These are phyloP conservation scores for Oscheius sp. DNA, from an alignment of 2,888 invertebrate species.

Conservation along the genomic window DNA sequence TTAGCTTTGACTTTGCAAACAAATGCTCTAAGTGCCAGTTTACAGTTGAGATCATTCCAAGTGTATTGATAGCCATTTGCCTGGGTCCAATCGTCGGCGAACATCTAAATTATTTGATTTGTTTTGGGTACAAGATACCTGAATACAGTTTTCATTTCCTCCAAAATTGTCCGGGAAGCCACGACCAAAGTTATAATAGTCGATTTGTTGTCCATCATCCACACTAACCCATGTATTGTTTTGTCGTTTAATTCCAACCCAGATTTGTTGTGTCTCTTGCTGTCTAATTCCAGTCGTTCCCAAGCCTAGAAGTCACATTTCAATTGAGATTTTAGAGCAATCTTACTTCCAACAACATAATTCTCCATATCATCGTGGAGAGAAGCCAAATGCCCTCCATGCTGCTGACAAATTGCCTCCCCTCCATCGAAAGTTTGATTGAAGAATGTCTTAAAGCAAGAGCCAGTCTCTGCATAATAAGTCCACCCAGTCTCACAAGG, in stretches of 20 bases:
- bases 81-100: not conserved
- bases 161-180: not conserved
- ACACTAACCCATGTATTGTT: not conserved
- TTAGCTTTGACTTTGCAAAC: conserved; percentile 1
- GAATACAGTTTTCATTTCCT: not conserved
- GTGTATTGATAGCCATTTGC: not conserved
- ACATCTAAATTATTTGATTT: not conserved
- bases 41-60: conserved; percentile 1
- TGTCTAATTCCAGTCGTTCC: not conserved
- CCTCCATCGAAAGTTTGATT: not conserved
- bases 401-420: not conserved
- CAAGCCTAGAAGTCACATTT: not conserved
- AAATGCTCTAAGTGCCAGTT: not conserved
- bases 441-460: not conserved
- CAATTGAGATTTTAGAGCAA: not conserved
- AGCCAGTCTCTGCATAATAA: not conserved
- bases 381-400: not conserved
- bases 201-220: not conserved
- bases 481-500: not conserved
- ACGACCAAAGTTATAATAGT: not conserved
- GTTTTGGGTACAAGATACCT: too few relatives aligned
- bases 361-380: not conserved
- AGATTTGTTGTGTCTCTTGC: not conserved
- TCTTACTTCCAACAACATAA: not conserved
- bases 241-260: not conserved